Evolutionary conservation across 2,888 invertebrate genomes (phyloP).

Genomic region (Ormia ochracea): DNA sequence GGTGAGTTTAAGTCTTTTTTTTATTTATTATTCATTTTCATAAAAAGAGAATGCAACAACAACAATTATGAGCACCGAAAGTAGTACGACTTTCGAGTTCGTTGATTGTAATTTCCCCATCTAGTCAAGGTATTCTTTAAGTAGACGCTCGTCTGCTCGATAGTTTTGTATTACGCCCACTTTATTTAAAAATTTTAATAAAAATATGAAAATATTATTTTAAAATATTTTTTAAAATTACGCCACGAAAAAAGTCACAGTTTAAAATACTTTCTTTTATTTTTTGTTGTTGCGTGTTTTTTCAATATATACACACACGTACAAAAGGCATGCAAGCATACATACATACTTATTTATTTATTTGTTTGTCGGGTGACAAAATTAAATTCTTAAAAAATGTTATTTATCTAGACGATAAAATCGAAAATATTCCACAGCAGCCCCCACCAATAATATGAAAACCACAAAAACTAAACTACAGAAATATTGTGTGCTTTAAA

Average conservation of each 20-base stretch:
- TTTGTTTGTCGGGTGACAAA: too few relatives aligned
- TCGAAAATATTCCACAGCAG: too few relatives aligned
- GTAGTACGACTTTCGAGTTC: conserved; percentile 22
- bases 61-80: neutral
- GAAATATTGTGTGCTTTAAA: too few relatives aligned
- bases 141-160: conserved; percentile 14
- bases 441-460: too few relatives aligned
- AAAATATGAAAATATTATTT: conserved; percentile 17
- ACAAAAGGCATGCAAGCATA: too few relatives aligned
- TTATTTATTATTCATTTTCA: neutral
- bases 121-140: conserved; percentile 37
- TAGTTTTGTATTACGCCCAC: conserved; percentile 38
- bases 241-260: neutral
- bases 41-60: neutral
- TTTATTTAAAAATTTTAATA: conserved; percentile 10
- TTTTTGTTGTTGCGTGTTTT: too few relatives aligned
- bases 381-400: too few relatives aligned
- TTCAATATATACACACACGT: too few relatives aligned
- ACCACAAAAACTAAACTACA: too few relatives aligned
- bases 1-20: conserved; percentile 79
- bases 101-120: conserved; percentile 8
- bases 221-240: conserved; percentile 25
- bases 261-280: too few relatives aligned
- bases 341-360: too few relatives aligned
- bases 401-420: too few relatives aligned